Evolutionary conservation across 2,888 invertebrate species (phyloP).

Genomic region (Agelastica alni): DNA sequence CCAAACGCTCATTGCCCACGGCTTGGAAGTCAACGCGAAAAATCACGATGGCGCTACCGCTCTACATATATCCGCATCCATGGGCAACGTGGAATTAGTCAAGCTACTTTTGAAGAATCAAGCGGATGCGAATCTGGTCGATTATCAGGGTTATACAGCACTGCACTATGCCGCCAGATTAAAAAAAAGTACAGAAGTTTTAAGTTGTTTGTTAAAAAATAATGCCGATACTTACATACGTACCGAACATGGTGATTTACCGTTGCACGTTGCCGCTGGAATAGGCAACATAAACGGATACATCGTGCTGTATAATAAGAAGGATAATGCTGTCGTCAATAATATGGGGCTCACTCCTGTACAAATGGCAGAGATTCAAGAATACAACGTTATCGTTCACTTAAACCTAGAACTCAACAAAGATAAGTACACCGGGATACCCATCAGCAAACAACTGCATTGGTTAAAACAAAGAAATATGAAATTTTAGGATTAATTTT

Average conservation of each 20-base stretch:
- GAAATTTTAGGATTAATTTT: too few relatives aligned
- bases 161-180: slow-evolving; percentile 37
- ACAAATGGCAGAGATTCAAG: slow-evolving; percentile 33
- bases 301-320: slow-evolving; percentile 30
- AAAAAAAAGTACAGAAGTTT: slow-evolving; percentile 18
- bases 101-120: slow-evolving; percentile 32
- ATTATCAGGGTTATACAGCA: slow-evolving; percentile 40
- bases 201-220: slow-evolving; percentile 33
- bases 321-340: slow-evolving; percentile 24
- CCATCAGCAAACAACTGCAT: too few relatives aligned
- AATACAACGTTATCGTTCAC: slow-evolving; percentile 25
- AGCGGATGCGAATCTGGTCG: slow-evolving; percentile 35
- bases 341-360: slow-evolving; percentile 31
- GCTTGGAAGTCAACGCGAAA: slow-evolving; percentile 29
- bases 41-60: slow-evolving; percentile 38
- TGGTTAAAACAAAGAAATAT: too few relatives aligned
- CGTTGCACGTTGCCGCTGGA: slow-evolving; percentile 41
- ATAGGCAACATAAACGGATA: slow-evolving; percentile 34
- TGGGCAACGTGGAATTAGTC: slow-evolving; percentile 29
- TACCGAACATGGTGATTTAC: slow-evolving; percentile 37
- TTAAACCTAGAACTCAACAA: slow-evolving; percentile 16
- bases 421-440: too few relatives aligned
- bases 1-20: slow-evolving; percentile 26
- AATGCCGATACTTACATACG: slow-evolving; percentile 27
- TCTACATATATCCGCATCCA: slow-evolving; percentile 39